These are phyloP conservation scores for Watsonalla cultraria DNA, from an alignment of 2,888 invertebrate genomes.

Conservation along the genomic window DNA sequence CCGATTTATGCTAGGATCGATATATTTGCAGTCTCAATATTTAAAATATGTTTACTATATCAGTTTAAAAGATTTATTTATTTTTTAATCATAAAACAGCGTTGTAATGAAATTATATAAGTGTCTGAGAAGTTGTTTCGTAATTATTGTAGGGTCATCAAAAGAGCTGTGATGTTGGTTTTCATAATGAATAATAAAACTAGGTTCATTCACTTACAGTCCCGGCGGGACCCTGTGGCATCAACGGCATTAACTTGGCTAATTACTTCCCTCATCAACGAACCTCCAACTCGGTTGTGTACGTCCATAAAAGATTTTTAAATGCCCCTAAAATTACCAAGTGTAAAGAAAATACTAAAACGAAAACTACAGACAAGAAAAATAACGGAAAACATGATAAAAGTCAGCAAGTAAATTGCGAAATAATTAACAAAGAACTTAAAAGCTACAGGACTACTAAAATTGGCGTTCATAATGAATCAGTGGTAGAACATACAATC, in stretches of 20 bases:
- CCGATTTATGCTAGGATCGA: too few species aligned
- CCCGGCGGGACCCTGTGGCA: slow-evolving; percentile 20
- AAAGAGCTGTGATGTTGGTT: not conserved
- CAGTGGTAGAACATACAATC: slow-evolving; percentile 55
- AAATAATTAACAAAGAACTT: slow-evolving; percentile 16
- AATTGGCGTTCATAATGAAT: slow-evolving; percentile 26
- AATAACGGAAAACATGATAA: slow-evolving; percentile 32
- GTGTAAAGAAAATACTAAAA: slow-evolving; percentile 14
- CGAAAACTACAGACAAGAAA: slow-evolving; percentile 18
- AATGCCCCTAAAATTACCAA: slow-evolving; percentile 13
- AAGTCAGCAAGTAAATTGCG: slow-evolving; percentile 34
- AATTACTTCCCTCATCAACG: slow-evolving; percentile 50
- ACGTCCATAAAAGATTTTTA: slow-evolving; percentile 55
- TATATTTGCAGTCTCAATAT: too few species aligned
- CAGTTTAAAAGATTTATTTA: too few species aligned
- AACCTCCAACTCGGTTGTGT: slow-evolving; percentile 53
- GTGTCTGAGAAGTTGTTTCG: not conserved
- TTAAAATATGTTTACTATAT: too few species aligned
- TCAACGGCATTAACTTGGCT: slow-evolving; percentile 47
- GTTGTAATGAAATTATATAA: not conserved
- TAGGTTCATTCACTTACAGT: slow-evolving; percentile 25
- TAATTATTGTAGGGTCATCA: not conserved
- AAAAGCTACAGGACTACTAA: slow-evolving; percentile 22
- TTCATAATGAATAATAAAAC: slow-evolving; percentile 4
- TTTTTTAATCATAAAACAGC: too few species aligned